Evolutionary conservation across 2,113 vertebrate species (phyloP), one percentile per base, ranked within the genome.

Genomic region (Panurus biarmicus): DNA sequence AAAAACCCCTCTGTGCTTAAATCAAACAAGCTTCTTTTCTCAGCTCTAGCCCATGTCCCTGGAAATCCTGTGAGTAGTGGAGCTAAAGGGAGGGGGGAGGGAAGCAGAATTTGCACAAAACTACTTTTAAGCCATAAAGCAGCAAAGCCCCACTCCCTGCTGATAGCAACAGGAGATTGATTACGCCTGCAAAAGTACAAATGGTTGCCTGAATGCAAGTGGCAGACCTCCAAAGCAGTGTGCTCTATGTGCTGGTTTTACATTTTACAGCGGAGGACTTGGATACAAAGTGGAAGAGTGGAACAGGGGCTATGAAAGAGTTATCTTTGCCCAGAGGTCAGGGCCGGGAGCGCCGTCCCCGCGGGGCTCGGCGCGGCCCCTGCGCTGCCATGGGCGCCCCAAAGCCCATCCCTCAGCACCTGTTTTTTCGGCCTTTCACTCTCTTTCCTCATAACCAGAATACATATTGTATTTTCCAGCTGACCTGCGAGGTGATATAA

Each of bases 111-210:
- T 97, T 97, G 97, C 95, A 98, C 98, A 98, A 97, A 97, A 97
- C 97, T 90, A 96, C 96, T 97, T 97, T 97, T 95, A 97, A 98
- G 92, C 87, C 92, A 62, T 60, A 82, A 94, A 97, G 95, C 88
- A 69, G 71, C 84, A 93, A 94, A 97, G 92, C 95, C 94, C 90
- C 72, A 84, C 97, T 96, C 96, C 98, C 98, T 65, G 97, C 98
- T 98, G 98, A 98, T 98, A 98, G 98, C 98, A 98, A 98, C 98
- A 98, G 98, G 98, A 98, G 96, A 98, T 98, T 97, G 98, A 98
- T 98, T 98, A 97, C 98, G 97, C 98, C 98, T 97, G 96, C 97
- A 98, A 98, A 97, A 97, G 98, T 98, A 98, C 98, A 98, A 98
- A 99, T 98, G 98, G 98, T 96, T 97, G 90, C 97, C 97, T 97